Percentiles rank a stretch among this genome's conserved stretches.
phyloP scores from a whole-genome alignment of 2,797 vertebrate genomes.

The Trematomus bernacchii region DNA sequence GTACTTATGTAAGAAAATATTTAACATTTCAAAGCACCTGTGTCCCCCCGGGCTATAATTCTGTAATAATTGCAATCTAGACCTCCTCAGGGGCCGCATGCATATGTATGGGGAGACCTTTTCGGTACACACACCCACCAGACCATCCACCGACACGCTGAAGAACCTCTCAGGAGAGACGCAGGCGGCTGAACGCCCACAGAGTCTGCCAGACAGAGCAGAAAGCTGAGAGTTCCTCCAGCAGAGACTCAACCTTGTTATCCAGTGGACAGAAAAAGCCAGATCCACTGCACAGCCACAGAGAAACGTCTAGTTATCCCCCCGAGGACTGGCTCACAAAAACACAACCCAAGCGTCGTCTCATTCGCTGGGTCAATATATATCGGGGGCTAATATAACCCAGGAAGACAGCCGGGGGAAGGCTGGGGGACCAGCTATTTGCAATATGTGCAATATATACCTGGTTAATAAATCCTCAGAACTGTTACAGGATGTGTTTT shows the following conservation, averaged over 20 bases:
- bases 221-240: conserved; percentile 61
- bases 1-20: conserved; percentile 55
- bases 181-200: conserved; percentile 64
- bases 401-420: conserved; percentile 51
- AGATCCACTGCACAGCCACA: conserved; percentile 55
- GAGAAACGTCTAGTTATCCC: conserved; percentile 54
- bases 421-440: background rate
- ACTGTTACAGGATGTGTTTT: too few species aligned
- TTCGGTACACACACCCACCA: conserved; percentile 57
- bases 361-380: conserved; percentile 59
- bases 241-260: conserved; percentile 71
- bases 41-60: conserved; percentile 32
- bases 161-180: conserved; percentile 58
- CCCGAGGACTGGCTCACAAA: conserved; percentile 14
- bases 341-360: conserved; percentile 49
- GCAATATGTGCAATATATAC: too few species aligned
- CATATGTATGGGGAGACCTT: conserved; percentile 60
- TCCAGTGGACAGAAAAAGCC: conserved; percentile 55
- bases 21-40: conserved; percentile 66
- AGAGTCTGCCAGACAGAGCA: conserved; percentile 66
- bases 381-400: conserved; percentile 58
- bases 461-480: too few species aligned
- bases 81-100: conserved; percentile 49
- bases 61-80: conserved; percentile 54
- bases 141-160: conserved; percentile 53